A percentile compares a stretch with the other conserved stretches of the same genome.
Evolutionary conservation across 1,140 invertebrate species (phyloP).

Genomic region (Mercenaria mercenaria): DNA sequence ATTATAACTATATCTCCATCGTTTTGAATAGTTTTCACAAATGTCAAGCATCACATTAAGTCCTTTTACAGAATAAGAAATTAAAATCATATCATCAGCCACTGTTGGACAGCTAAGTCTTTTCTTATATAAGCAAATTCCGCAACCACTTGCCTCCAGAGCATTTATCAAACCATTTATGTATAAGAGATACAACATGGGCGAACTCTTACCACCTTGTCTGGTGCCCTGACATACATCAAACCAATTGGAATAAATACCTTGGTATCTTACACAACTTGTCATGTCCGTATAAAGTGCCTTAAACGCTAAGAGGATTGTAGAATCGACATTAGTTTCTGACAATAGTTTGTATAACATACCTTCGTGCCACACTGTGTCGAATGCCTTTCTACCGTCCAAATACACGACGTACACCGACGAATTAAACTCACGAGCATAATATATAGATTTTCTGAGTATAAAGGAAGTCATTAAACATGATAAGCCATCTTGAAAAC

Average conservation of each 20-base stretch:
- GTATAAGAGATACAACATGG: background rate
- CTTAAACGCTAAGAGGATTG: too few species aligned
- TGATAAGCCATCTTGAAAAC: background rate
- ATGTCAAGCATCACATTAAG: conserved; percentile 23
- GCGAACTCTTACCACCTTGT: conserved; percentile 15
- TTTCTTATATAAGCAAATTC: conserved; percentile 6
- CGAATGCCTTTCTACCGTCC: background rate
- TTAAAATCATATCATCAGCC: conserved; percentile 31
- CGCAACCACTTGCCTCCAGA: background rate
- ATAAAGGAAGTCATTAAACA: conserved; percentile 21
- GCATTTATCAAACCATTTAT: conserved; percentile 7
- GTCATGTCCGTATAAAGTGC: background rate
- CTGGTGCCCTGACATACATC: background rate
- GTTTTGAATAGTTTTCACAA: conserved; percentile 23
- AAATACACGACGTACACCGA: background rate
- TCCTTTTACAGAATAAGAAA: background rate
- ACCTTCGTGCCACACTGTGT: background rate
- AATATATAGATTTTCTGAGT: background rate
- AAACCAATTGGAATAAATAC: background rate
- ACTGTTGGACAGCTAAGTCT: background rate
- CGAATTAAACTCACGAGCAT: background rate
- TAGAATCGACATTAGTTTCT: background rate
- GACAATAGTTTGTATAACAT: background rate
- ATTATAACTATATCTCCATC: conserved; percentile 37
- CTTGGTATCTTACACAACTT: background rate